phyloP scores from a whole-genome alignment of 2,113 vertebrate species.

The Rhadina sibilatrix region DNA sequence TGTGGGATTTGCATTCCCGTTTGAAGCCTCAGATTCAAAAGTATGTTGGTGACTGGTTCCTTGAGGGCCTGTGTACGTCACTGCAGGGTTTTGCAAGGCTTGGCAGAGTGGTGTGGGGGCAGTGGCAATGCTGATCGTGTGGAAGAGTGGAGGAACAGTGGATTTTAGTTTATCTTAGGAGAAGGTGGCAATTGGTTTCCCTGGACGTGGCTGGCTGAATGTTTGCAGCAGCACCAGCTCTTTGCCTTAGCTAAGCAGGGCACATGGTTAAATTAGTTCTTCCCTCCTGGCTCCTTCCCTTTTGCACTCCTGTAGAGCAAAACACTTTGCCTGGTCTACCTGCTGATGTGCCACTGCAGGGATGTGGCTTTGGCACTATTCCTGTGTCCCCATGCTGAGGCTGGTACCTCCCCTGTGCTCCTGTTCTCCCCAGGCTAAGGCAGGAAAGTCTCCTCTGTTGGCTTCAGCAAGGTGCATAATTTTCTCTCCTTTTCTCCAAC shows the following conservation, averaged over 20 bases:
- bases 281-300: neutral
- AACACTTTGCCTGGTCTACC: neutral
- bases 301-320: neutral
- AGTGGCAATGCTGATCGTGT: accelerated
- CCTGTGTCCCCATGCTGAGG: accelerated
- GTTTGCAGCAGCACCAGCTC: neutral
- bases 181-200: neutral
- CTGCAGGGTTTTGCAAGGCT: neutral
- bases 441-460: neutral
- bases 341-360: neutral
- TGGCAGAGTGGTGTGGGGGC: neutral
- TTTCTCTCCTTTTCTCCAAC: neutral
- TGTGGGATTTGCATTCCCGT: slow-evolving; percentile 59
- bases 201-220: accelerated
- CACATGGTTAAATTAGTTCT: neutral
- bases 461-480: neutral
- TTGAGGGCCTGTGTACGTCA: neutral
- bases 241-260: neutral
- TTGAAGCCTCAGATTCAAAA: neutral
- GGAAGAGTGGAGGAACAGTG: neutral
- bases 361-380: neutral
- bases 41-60: neutral
- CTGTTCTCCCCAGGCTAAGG: neutral
- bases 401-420: neutral
- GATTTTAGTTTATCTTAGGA: neutral